Evolutionary conservation across 1,140 invertebrate genomes (phyloP).

Genomic region (Berghia stephanieae): DNA sequence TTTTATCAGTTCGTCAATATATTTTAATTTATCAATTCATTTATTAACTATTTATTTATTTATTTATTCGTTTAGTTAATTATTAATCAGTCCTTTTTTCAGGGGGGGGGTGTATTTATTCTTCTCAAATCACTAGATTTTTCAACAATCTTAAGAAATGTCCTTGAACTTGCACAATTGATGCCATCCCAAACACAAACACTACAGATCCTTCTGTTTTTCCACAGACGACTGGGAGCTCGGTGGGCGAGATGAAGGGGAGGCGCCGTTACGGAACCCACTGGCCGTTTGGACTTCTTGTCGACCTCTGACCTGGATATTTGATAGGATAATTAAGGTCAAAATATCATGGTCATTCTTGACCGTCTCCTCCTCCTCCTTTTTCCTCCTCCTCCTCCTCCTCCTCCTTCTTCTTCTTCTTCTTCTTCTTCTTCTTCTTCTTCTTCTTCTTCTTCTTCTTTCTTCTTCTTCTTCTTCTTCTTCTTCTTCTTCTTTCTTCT

Average conservation of each 20-base stretch:
- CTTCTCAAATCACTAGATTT: too few species aligned
- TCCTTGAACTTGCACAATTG: too few species aligned
- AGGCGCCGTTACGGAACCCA: constrained; percentile 30
- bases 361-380: neutral
- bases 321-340: neutral
- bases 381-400: neutral
- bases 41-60: too few species aligned
- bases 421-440: too few species aligned
- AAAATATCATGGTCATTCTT: neutral
- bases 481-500: neutral
- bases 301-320: constrained; percentile 30
- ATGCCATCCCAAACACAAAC: neutral
- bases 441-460: too few species aligned
- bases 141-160: too few species aligned
- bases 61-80: too few species aligned
- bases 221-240: constrained; percentile 7
- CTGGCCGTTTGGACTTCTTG: constrained; percentile 33
- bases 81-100: too few species aligned
- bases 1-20: too few species aligned
- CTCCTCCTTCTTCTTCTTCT: neutral
- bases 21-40: too few species aligned
- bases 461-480: neutral
- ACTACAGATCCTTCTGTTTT: neutral
- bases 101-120: too few species aligned
- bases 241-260: constrained; percentile 15